phyloP scores from a whole-genome alignment of 2,113 vertebrate species.

The Passer domesticus region DNA sequence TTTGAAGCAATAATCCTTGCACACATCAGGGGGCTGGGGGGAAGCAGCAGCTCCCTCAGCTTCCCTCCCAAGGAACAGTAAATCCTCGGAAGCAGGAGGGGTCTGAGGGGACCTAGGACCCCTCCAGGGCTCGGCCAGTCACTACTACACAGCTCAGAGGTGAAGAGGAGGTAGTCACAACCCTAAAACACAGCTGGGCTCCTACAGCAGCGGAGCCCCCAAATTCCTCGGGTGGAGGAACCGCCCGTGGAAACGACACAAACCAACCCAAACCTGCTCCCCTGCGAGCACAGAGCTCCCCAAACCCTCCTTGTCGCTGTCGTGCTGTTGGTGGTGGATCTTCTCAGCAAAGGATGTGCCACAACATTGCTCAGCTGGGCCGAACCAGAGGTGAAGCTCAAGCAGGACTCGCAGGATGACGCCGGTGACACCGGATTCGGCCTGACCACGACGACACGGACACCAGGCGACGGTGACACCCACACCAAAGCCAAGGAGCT shows the following conservation, averaged over 20 bases:
- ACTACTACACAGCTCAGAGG: neutral
- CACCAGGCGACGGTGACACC: neutral
- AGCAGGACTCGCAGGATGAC: neutral
- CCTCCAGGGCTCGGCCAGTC: neutral
- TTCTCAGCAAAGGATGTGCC: neutral
- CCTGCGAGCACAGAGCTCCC: neutral
- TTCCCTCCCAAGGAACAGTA: neutral
- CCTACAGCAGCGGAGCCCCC: accelerated
- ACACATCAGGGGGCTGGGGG: neutral
- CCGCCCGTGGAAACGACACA: accelerated
- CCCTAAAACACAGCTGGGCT: neutral
- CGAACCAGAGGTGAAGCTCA: neutral
- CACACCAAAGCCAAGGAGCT: slow-evolving; percentile 7
- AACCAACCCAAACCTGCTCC: neutral
- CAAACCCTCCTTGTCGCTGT: neutral
- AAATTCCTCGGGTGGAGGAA: accelerated
- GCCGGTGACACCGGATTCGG: neutral
- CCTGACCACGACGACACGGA: neutral
- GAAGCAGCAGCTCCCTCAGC: neutral
- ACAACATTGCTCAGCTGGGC: neutral
- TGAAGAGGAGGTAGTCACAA: slow-evolving; percentile 9
- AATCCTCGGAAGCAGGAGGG: neutral
- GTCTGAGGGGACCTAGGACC: neutral
- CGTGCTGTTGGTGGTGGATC: accelerated
- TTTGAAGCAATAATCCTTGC: neutral